Conservation (phyloP, 2,888 invertebrate species). For the Pterostichus madidus region DNA sequence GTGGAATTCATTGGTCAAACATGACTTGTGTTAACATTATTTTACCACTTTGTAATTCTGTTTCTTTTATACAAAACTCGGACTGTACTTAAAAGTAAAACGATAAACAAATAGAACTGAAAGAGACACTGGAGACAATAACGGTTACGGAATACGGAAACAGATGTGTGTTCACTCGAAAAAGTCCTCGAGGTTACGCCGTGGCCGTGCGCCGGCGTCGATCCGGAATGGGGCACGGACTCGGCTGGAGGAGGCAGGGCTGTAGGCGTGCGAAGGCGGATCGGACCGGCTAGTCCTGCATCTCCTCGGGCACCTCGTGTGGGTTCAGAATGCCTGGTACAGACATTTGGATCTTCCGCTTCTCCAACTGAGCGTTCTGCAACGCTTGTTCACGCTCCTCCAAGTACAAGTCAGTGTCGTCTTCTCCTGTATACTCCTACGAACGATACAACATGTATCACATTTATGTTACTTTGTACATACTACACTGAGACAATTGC, state of each 20-base stretch:
- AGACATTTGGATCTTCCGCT: slow-evolving; percentile 93
- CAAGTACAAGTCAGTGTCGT: slow-evolving; percentile 97
- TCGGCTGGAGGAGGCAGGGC: slow-evolving; percentile 18
- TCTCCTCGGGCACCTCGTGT: slow-evolving; percentile 96
- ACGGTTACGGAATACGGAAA: slow-evolving; percentile 24
- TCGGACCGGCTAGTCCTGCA: slow-evolving; percentile 87
- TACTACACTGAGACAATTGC: slow-evolving; percentile 3
- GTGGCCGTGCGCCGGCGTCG: slow-evolving; percentile 10
- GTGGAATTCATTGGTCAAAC: slow-evolving; percentile 33
- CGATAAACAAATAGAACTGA: slow-evolving; percentile 3
- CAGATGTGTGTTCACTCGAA: slow-evolving; percentile 9
- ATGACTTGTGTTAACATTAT: slow-evolving; percentile 19
- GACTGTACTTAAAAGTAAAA: slow-evolving; percentile 10
- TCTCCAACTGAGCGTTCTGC: slow-evolving; percentile 94
- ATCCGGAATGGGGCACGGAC: neutral
- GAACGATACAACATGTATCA: slow-evolving; percentile 70
- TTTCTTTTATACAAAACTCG: slow-evolving; percentile 44
- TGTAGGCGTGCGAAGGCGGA: slow-evolving; percentile 53
- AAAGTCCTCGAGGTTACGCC: slow-evolving; percentile 25
- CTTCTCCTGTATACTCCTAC: slow-evolving; percentile 99
- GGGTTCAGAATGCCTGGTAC: slow-evolving; percentile 98
- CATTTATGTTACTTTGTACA: neutral
- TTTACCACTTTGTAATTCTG: slow-evolving; percentile 48
- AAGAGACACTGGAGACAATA: slow-evolving; percentile 29
- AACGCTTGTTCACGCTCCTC: slow-evolving; percentile 97